Evolutionary conservation across 2,888 invertebrate species (phyloP).

Genomic region (Xanthia icteritia): DNA sequence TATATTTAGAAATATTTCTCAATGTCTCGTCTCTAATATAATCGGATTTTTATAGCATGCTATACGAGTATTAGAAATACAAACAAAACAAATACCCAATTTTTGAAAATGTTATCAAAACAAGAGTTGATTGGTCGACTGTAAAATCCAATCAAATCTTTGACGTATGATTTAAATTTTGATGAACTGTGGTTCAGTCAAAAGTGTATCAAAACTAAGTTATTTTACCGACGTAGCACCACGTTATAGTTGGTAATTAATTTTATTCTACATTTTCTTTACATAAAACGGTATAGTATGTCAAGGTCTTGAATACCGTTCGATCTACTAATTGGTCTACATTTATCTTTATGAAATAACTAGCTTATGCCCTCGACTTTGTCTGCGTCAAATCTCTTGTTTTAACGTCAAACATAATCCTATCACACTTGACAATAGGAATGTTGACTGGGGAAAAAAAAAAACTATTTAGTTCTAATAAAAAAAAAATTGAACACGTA

Average conservation of each 20-base stretch:
- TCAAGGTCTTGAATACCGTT: slow-evolving; percentile 17
- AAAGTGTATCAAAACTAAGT: background rate
- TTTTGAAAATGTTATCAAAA: background rate
- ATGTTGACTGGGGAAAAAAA: too few species aligned
- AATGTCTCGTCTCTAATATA: background rate
- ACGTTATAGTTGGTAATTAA: background rate
- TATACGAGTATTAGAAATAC: background rate
- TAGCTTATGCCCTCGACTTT: background rate
- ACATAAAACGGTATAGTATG: background rate
- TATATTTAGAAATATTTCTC: background rate
- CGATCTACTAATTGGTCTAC: background rate
- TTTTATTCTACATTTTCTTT: background rate
- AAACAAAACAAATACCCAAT: background rate
- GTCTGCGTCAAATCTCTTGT: background rate
- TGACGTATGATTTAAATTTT: background rate
- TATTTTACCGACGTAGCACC: background rate
- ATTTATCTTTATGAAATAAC: background rate
- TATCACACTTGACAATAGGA: background rate
- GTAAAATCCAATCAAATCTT: background rate
- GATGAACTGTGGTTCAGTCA: background rate
- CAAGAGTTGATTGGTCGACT: background rate
- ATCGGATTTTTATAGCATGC: background rate
- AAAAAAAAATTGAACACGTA: too few species aligned
- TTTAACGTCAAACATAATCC: background rate
- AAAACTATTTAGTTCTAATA: too few species aligned